Evolutionary conservation across 2,888 invertebrate species (phyloP).

Genomic region (Carpatolechia fugitivella): DNA sequence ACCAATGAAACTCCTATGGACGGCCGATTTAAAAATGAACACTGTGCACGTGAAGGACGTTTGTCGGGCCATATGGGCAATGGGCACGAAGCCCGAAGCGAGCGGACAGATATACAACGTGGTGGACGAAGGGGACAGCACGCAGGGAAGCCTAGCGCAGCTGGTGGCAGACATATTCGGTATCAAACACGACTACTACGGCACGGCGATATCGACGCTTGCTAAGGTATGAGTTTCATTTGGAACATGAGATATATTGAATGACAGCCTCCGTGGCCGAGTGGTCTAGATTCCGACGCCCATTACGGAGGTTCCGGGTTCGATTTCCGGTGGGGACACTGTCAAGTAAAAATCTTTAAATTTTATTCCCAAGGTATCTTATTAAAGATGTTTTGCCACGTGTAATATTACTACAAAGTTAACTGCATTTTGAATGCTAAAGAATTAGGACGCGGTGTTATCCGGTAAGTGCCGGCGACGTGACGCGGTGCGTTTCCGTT

Average conservation of each 20-base stretch:
- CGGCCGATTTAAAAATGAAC: slow-evolving; percentile 89
- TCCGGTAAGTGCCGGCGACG: too few species aligned
- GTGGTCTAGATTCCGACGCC: too few species aligned
- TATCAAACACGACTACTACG: slow-evolving; percentile 93
- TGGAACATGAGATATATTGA: not conserved
- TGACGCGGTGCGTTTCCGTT: too few species aligned
- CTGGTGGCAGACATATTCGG: slow-evolving; percentile 90
- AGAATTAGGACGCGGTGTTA: too few species aligned
- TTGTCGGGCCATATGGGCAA: slow-evolving; percentile 89
- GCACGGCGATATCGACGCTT: slow-evolving; percentile 87
- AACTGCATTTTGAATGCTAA: too few species aligned
- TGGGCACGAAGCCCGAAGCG: slow-evolving; percentile 76
- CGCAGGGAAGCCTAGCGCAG: slow-evolving; percentile 90
- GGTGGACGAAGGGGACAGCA: slow-evolving; percentile 90
- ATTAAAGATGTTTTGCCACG: too few species aligned
- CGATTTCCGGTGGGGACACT: too few species aligned
- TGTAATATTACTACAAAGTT: too few species aligned
- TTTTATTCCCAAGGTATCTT: too few species aligned
- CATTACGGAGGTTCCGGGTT: too few species aligned
- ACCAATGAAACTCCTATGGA: slow-evolving; percentile 96
- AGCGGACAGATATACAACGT: slow-evolving; percentile 86
- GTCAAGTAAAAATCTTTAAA: too few species aligned
- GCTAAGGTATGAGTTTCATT: slow-evolving; percentile 82
- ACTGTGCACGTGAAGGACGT: slow-evolving; percentile 93
- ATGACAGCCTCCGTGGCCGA: too few species aligned